Conservation (phyloP, 2,797 vertebrate species). For the Anguilla pacifica region DNA sequence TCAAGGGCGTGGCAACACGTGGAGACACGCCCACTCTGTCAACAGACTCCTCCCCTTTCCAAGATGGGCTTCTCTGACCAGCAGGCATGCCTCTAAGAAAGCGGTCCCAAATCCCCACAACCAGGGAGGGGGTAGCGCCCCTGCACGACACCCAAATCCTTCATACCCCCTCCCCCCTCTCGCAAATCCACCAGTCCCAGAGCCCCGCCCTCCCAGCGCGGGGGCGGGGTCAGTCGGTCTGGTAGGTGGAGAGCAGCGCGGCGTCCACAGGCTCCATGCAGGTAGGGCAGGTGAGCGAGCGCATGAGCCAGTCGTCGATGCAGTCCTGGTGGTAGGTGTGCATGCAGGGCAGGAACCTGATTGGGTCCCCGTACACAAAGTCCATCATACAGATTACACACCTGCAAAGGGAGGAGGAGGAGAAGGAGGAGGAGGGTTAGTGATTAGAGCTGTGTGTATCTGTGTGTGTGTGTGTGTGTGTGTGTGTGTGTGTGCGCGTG, state of each 20-base stretch:
- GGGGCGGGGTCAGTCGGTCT: conserved; percentile 66
- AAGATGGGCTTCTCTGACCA: neutral
- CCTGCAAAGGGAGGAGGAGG: conserved; percentile 57
- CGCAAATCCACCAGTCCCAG: neutral
- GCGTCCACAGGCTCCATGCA: conserved; percentile 98
- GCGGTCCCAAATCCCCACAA: neutral
- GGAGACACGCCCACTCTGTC: neutral
- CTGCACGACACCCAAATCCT: neutral
- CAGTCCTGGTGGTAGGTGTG: conserved; percentile 98
- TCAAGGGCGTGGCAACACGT: neutral
- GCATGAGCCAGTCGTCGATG: conserved; percentile 98
- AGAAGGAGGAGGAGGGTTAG: neutral
- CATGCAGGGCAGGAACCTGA: conserved; percentile 97
- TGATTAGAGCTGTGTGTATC: neutral
- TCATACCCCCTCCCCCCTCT: neutral
- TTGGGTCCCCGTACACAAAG: conserved; percentile 94
- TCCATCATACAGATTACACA: conserved; percentile 99
- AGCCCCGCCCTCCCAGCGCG: neutral
- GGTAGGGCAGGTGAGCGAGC: conserved; percentile 94
- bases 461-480: neutral
- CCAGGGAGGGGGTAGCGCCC: neutral
- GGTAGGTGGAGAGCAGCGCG: conserved; percentile 91
- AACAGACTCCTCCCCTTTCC: neutral
- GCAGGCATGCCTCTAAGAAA: neutral
- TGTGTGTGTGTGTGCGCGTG: neutral